Evolutionary conservation across 2,888 invertebrate genomes (phyloP).

Genomic region (Campoletis raptor): DNA sequence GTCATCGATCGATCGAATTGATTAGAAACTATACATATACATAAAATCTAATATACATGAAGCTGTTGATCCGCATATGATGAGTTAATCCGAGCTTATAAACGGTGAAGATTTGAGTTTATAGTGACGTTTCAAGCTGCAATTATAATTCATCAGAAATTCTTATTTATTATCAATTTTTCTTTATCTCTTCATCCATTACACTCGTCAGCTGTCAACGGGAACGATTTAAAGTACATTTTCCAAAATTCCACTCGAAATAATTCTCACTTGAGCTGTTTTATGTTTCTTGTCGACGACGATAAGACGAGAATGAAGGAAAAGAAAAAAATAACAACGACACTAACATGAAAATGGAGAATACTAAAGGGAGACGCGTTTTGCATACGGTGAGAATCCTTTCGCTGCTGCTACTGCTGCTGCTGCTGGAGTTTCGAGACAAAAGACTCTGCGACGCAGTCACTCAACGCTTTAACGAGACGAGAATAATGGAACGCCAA

Average conservation of each 20-base stretch:
- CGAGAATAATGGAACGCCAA: conserved; percentile 61
- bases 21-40: conserved; percentile 45
- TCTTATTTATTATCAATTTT: neutral
- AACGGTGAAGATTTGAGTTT: conserved; percentile 26
- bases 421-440: conserved; percentile 55
- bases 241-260: neutral
- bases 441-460: conserved; percentile 66
- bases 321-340: too few species aligned
- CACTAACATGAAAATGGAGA: conserved; percentile 21
- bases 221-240: too few species aligned
- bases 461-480: conserved; percentile 65
- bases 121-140: neutral
- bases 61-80: neutral
- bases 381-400: conserved; percentile 76
- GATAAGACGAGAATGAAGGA: neutral
- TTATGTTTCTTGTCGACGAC: neutral
- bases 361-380: conserved; percentile 72
- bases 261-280: neutral
- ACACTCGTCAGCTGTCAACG: too few species aligned
- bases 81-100: conserved; percentile 25
- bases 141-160: neutral
- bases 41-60: neutral
- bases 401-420: too few species aligned
- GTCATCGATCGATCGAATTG: conserved; percentile 64
- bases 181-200: too few species aligned